These are phyloP conservation scores for Phrynocephalus forsythii DNA, from an alignment of 2,797 vertebrate species.

Conservation along the genomic window DNA sequence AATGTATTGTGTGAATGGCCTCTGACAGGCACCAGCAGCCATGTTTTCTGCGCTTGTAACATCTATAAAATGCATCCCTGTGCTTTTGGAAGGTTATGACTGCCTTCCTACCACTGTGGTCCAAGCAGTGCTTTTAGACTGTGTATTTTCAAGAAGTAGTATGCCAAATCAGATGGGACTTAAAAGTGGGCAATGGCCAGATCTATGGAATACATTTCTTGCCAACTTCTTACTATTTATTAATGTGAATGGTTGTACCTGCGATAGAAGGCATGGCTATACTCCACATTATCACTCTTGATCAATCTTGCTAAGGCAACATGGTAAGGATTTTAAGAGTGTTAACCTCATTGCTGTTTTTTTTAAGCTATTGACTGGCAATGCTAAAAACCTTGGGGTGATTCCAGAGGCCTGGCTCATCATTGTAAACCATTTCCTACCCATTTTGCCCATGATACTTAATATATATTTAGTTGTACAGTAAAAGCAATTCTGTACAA, in stretches of 20 bases:
- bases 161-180: neutral
- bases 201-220: neutral
- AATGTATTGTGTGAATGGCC: neutral
- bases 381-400: neutral
- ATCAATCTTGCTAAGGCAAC: neutral
- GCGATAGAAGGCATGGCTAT: neutral
- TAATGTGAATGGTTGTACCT: neutral
- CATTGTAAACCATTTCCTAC: neutral
- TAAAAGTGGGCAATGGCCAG: neutral
- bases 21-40: neutral
- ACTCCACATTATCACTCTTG: too few relatives aligned
- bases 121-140: neutral
- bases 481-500: neutral
- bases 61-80: neutral
- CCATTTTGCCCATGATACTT: neutral
- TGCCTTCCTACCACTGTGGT: neutral
- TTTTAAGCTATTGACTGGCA: neutral
- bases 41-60: neutral
- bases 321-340: neutral
- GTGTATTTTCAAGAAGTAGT: neutral
- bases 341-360: neutral
- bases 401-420: neutral
- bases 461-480: slow-evolving; percentile 7
- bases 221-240: neutral
- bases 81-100: neutral